Evolutionary conservation across 1,140 invertebrate species (phyloP).

Genomic region (Ectropis grisescens): DNA sequence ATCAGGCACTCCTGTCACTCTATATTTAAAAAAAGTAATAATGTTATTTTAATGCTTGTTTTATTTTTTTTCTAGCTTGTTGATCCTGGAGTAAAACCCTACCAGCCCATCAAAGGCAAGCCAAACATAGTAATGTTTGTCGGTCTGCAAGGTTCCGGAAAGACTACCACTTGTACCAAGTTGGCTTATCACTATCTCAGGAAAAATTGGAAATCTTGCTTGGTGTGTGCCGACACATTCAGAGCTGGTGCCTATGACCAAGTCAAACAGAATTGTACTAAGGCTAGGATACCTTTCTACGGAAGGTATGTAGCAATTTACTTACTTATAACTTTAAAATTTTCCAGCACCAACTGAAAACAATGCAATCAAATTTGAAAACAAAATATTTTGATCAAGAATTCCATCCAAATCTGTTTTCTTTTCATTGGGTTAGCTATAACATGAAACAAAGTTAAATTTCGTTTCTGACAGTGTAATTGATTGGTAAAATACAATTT

Average conservation of each 20-base stretch:
- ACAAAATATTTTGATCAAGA: no score
- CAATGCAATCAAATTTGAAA: no score
- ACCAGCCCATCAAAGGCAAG: constrained; percentile 95
- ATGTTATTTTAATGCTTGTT: no score
- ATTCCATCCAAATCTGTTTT: no score
- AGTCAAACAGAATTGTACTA: constrained; percentile 99
- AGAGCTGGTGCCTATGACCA: constrained; percentile 99
- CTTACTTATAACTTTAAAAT: no score
- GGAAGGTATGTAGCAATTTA: constrained; percentile 94
- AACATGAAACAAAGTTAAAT: no score
- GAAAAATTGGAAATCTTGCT: constrained; percentile 99
- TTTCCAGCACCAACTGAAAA: no score
- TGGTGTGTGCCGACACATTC: constrained; percentile 99
- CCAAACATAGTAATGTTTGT: constrained; percentile 99
- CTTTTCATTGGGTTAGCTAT: no score
- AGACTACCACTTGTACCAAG: constrained; percentile 99
- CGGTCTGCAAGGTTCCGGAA: constrained; percentile 98
- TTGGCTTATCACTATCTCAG: constrained; percentile 99
- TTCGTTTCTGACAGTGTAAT: no score
- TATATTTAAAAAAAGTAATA: no score
- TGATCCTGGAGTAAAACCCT: constrained; percentile 98
- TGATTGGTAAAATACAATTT: no score
- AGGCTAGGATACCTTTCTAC: constrained; percentile 99
- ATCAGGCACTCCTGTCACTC: no score
- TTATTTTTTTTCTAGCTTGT: constrained; percentile 80